A percentile compares a stretch with the other conserved stretches of the same genome.
Conservation (phyloP, 2,888 invertebrate species). For the Trichopoda pennipes region DNA sequence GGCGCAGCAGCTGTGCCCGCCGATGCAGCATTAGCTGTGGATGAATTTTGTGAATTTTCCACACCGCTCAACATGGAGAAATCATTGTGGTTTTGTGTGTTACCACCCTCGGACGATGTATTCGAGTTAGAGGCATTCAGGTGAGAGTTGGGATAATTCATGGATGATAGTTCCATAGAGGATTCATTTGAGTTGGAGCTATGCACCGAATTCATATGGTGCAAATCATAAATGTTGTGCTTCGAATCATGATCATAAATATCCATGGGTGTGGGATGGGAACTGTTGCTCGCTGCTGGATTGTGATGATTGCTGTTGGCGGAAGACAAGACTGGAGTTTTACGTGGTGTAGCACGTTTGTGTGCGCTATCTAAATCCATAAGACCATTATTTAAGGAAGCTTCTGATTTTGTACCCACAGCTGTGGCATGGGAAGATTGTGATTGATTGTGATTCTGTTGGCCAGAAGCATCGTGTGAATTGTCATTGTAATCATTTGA, state of each 20-base stretch:
- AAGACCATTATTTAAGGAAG: slow-evolving; percentile 70
- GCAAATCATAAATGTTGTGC: slow-evolving; percentile 79
- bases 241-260: slow-evolving; percentile 80
- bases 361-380: slow-evolving; percentile 79
- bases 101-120: slow-evolving; percentile 79
- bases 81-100: slow-evolving; percentile 74
- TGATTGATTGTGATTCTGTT: slow-evolving; percentile 54
- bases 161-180: slow-evolving; percentile 76
- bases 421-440: slow-evolving; percentile 58
- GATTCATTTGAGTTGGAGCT: slow-evolving; percentile 79
- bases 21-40: slow-evolving; percentile 27
- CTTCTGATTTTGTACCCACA: slow-evolving; percentile 60
- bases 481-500: slow-evolving; percentile 76
- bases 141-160: slow-evolving; percentile 79
- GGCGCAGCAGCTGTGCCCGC: slow-evolving; percentile 29
- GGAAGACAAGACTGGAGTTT: slow-evolving; percentile 73
- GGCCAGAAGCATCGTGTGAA: slow-evolving; percentile 58
- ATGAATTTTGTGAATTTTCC: slow-evolving; percentile 31
- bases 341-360: slow-evolving; percentile 75
- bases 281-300: slow-evolving; percentile 74
- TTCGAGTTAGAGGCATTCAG: slow-evolving; percentile 80
- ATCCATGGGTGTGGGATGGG: slow-evolving; percentile 76
- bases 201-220: slow-evolving; percentile 74
- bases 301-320: slow-evolving; percentile 74
- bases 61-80: slow-evolving; percentile 72